Base-by-base conservation (phyloP, 2,888 invertebrate species). In the Acanthoscelides obtectus region DNA sequence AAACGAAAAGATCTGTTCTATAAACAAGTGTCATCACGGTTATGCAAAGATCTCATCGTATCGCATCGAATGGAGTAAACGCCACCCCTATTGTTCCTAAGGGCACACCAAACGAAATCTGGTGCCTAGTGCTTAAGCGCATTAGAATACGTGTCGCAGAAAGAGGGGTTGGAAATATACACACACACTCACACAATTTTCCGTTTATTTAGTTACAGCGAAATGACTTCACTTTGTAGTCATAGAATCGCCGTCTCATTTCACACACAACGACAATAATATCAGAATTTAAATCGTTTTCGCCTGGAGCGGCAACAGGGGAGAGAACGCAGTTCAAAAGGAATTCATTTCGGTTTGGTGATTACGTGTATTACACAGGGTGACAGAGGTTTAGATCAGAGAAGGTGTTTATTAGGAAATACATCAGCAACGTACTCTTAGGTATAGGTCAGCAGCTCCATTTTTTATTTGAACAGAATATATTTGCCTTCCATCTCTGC, bases 201-300 rank as follows among this genome's bases (percentile, higher is more conserved):
- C 80, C 82, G 79, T 82, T 82, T 81, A 82, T 82, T 83, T 82
- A 81, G 82, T 82, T 81, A 81, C 80, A 78, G 78, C 77, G 77
- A 80, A 81, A 81, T 79, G 81, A 81, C 78, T 81, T 80, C 80
- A 79, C 83, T 81, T 82, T 83, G 82, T 82, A 81, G 81, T 81
- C 81, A 81, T 80, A 81, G 81, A 81, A 82, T 45, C 45, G 45
- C 45, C 45, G 45, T 45, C n/a, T n/a, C 45, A 45, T 84, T 83
- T 83, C 82, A 83, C 83, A 82, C 80, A 78, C 82, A 80, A 80
- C 80, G 83, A 83, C 84, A 84, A 84, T 84, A 83, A 83, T 82
- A 83, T 83, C 81, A 82, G 81, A 83, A 85, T 85, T 83, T 83
- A 84, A 84, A 85, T 83, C 81, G 82, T 78, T 80, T 45, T 79